phyloP scores from a whole-genome alignment of 2,797 vertebrate species.

The Sphaeramia orbicularis region DNA sequence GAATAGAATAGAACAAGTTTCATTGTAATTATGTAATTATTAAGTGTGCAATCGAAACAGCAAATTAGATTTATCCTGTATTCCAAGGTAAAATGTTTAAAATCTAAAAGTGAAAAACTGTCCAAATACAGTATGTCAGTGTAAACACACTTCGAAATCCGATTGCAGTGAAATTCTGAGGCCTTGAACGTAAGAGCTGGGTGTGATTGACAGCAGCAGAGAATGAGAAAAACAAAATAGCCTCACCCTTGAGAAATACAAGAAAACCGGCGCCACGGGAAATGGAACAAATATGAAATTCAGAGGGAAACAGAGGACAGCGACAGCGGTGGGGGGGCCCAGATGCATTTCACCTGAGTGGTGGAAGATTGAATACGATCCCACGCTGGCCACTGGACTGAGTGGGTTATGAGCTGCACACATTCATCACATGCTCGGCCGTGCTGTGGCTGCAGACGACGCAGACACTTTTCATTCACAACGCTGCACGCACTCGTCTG shows the following conservation, averaged over 20 bases:
- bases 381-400: slow-evolving; percentile 45
- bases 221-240: slow-evolving; percentile 48
- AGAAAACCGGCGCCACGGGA: slow-evolving; percentile 46
- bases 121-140: not conserved
- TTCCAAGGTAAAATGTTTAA: too few species aligned
- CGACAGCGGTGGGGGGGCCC: slow-evolving; percentile 20
- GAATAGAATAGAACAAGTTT: too few species aligned
- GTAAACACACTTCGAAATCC: too few species aligned
- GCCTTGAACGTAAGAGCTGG: slow-evolving; percentile 21
- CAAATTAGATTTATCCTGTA: too few species aligned
- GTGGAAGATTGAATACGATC: slow-evolving; percentile 60
- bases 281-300: slow-evolving; percentile 59
- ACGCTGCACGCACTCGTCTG: too few species aligned
- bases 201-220: slow-evolving; percentile 45
- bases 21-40: too few species aligned
- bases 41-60: too few species aligned
- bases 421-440: slow-evolving; percentile 45
- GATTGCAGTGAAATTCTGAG: slow-evolving; percentile 18
- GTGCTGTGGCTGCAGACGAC: slow-evolving; percentile 12
- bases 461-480: too few species aligned
- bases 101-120: too few species aligned
- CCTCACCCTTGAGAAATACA: slow-evolving; percentile 51
- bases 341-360: slow-evolving; percentile 59
- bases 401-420: slow-evolving; percentile 22
- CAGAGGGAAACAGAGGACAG: slow-evolving; percentile 34